A percentile compares a stretch with the other conserved stretches of the same genome.
Conservation (phyloP, 2,888 invertebrate genomes). For the Eretmocerus hayati region DNA sequence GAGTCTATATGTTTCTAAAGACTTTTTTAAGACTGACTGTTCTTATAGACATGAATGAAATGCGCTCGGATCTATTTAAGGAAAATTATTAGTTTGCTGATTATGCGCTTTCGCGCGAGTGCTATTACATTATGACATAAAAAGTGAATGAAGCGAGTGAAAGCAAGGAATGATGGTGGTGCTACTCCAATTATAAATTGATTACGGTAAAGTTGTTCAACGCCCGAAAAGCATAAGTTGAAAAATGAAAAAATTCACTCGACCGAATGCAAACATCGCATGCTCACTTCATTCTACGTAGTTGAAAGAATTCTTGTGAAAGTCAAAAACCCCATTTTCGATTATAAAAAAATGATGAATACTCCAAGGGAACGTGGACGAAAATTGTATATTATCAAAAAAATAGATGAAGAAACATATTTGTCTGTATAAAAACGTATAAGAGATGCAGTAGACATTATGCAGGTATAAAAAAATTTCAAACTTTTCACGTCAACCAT, state of each 20-base stretch:
- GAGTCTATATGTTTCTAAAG: slow-evolving; percentile 21
- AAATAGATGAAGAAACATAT: slow-evolving; percentile 19
- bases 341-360: slow-evolving; percentile 9
- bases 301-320: slow-evolving; percentile 14
- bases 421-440: slow-evolving; percentile 20
- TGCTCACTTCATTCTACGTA: slow-evolving; percentile 6
- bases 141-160: slow-evolving; percentile 14
- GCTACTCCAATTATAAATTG: slow-evolving; percentile 11
- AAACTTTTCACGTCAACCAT: neutral
- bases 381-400: slow-evolving; percentile 18
- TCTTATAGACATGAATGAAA: slow-evolving; percentile 6
- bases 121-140: slow-evolving; percentile 16
- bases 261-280: neutral
- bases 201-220: slow-evolving; percentile 7
- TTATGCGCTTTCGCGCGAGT: slow-evolving; percentile 23
- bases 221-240: neutral
- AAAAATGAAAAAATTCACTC: neutral
- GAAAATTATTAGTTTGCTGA: slow-evolving; percentile 7
- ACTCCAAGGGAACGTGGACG: slow-evolving; percentile 22
- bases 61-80: slow-evolving; percentile 7
- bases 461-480: neutral
- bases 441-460: neutral
- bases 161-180: slow-evolving; percentile 15
- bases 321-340: slow-evolving; percentile 23
- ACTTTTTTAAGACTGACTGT: slow-evolving; percentile 21